Evolutionary conservation across 2,888 invertebrate genomes (phyloP).

Genomic region (Coremacera marginata): DNA sequence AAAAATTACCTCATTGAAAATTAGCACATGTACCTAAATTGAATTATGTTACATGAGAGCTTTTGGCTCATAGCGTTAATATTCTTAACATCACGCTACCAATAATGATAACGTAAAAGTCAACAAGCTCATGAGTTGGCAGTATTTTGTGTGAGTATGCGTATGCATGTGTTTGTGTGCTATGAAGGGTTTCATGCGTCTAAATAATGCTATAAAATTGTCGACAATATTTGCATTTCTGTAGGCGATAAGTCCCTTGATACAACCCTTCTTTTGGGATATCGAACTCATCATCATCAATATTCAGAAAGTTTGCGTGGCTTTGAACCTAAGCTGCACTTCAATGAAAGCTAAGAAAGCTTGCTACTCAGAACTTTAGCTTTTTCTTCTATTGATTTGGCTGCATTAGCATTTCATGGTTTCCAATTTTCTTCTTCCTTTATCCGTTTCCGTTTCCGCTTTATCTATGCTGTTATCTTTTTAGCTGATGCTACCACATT

Average conservation of each 20-base stretch:
- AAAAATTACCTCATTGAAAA: no score
- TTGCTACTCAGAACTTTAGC: not conserved
- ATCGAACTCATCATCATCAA: not conserved
- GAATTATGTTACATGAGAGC: no score
- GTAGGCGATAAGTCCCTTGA: not conserved
- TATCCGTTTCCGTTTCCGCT: not conserved
- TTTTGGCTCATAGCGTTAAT: no score
- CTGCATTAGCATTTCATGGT: conserved; percentile 11
- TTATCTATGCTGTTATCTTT: not conserved
- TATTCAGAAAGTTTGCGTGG: not conserved
- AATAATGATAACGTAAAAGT: no score
- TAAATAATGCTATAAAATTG: no score
- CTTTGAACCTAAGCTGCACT: conserved; percentile 1
- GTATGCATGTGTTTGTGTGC: no score
- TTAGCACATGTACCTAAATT: no score
- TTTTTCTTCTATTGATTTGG: not conserved
- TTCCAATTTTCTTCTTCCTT: not conserved
- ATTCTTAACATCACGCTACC: no score
- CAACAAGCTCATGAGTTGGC: no score
- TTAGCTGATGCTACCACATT: not conserved
- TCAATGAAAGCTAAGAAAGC: not conserved
- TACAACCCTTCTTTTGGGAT: not conserved
- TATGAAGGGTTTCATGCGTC: no score
- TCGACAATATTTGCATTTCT: not conserved
- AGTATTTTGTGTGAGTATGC: no score